phyloP scores from a whole-genome alignment of 2,113 vertebrate genomes.

The Zosterops lateralis region DNA sequence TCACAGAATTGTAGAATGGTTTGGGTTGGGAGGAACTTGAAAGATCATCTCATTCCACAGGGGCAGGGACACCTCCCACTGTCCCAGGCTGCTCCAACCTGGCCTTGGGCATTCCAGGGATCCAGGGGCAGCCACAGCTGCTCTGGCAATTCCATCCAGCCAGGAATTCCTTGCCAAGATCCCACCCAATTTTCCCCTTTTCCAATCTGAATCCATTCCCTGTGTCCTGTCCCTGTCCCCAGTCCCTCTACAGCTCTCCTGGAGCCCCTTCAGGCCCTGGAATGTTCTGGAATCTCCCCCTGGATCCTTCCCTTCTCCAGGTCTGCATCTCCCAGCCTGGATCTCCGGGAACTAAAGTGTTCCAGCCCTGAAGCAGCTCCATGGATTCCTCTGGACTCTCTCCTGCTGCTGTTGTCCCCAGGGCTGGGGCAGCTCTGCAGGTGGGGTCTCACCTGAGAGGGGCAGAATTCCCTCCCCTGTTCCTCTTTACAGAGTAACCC shows the following conservation, averaged over 20 bases:
- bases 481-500: neutral
- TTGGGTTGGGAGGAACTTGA: neutral
- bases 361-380: neutral
- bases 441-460: neutral
- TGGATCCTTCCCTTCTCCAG: neutral
- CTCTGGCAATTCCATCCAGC: neutral
- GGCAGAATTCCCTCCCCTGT: neutral
- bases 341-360: neutral
- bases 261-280: neutral
- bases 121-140: neutral
- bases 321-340: neutral
- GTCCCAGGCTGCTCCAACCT: neutral
- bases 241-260: neutral
- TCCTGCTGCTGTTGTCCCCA: neutral
- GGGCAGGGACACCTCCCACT: neutral
- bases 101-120: neutral
- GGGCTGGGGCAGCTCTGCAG: neutral
- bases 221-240: neutral
- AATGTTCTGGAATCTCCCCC: neutral
- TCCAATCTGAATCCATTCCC: no score
- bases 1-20: no score
- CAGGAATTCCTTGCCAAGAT: neutral
- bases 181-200: no score
- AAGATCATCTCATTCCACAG: neutral
- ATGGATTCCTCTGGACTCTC: accelerated